Base-by-base conservation (phyloP, 2,888 invertebrate genomes). In the Chromoteleia sp. region DNA sequence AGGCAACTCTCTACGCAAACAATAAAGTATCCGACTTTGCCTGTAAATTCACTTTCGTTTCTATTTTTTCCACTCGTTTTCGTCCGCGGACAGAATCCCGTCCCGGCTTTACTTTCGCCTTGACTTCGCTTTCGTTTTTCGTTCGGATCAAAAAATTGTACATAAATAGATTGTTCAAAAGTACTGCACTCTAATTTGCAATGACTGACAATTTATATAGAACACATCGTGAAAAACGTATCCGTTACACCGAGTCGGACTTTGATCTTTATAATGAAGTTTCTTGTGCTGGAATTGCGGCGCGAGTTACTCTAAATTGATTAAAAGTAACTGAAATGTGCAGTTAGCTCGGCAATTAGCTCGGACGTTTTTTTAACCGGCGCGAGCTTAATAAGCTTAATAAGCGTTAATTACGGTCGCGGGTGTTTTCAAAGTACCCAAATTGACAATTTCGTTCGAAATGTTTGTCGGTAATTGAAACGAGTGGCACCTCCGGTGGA, bases 401-500 rank as follows among this genome's bases (percentile, higher is more conserved):
- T 52, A 52, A 50, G 29, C 14, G 12, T 54, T 67, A 65, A 65
- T 65, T 65, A 52, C 15, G 15, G 21, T 39, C 29, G 45, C 15
- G 14, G 17, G 25, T 17, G 10, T 52, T 8, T 36, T 19, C 12
- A 30, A 73, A 63, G 33, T 56, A 15, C 25, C 54, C 14, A 15
- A 58, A 45, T 65, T 54, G 58, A 56, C 56, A 29, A 74, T 70
- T 50, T 48, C n/a, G 36, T 61, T 61, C 0, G 30, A 33, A 73
- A 79, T 54, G 36, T 79, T 45, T 39, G 30, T 61, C 52, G 54
- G 45, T 56, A 70, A 80, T 76, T 75, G 61, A 80, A 78, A 52
- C 65, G 59, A 78, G 21, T 54, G 74, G 77, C 77, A 77, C 70
- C 71, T 65, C 17, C 45, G 30, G 50, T 59, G 63, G 63, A 75